phyloP scores from a whole-genome alignment of 2,888 invertebrate species.

The Notodonta ziczac region DNA sequence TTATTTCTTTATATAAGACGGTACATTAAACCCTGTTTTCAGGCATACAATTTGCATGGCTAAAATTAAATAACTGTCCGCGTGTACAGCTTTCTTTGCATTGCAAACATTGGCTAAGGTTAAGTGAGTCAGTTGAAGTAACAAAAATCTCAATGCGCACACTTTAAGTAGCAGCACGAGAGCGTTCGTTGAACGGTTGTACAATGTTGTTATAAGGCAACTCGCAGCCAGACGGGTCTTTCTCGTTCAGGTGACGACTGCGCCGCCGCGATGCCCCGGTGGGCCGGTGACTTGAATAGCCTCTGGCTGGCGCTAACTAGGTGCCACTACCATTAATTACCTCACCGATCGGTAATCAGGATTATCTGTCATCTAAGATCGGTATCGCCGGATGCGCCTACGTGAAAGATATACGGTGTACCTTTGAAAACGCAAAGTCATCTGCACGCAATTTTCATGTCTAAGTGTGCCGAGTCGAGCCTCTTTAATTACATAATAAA shows the following conservation, averaged over 20 bases:
- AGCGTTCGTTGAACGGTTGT: constrained; percentile 5
- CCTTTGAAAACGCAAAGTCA: constrained; percentile 8
- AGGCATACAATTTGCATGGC: background rate
- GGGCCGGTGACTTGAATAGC: constrained; percentile 34
- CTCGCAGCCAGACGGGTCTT: constrained; percentile 51
- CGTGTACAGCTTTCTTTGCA: background rate
- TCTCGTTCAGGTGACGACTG: constrained; percentile 51
- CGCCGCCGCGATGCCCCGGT: constrained; percentile 33
- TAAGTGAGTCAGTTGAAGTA: background rate
- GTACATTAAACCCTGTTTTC: too few species aligned
- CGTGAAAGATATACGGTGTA: constrained; percentile 24
- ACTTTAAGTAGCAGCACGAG: background rate
- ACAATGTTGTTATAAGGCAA: constrained; percentile 38
- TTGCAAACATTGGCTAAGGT: background rate
- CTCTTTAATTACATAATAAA: constrained; percentile 3
- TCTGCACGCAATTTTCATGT: constrained; percentile 2
- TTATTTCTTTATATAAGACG: too few species aligned
- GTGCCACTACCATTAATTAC: constrained; percentile 42
- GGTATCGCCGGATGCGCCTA: constrained; percentile 10
- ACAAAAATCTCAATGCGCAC: constrained; percentile 4
- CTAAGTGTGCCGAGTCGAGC: background rate
- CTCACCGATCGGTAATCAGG: constrained; percentile 40
- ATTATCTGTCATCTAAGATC: constrained; percentile 30
- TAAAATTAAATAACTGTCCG: background rate
- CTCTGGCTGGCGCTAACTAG: constrained; percentile 48